phyloP scores from a whole-genome alignment of 2,113 vertebrate species.

The Beaufortia kweichowensis region DNA sequence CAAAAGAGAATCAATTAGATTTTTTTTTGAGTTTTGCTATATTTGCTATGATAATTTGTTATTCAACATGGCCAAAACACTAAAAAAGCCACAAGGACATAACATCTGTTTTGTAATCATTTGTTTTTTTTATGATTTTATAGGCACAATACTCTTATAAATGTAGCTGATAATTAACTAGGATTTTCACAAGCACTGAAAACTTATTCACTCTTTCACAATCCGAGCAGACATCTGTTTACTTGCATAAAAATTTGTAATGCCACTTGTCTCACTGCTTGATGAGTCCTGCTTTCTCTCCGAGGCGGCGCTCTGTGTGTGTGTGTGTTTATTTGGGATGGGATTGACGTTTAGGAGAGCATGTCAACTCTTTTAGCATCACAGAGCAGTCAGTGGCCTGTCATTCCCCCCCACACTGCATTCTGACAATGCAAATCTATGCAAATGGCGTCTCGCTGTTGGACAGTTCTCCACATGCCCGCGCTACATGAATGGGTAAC shows the following conservation, averaged over 20 bases:
- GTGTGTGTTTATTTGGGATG: conserved; percentile 35
- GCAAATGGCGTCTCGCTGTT: conserved; percentile 66
- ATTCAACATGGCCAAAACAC: background rate
- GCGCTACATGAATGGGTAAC: conserved; percentile 49
- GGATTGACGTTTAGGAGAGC: conserved; percentile 44
- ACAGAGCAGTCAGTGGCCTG: conserved; percentile 62
- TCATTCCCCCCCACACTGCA: conserved; percentile 70
- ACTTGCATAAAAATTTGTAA: conserved; percentile 40
- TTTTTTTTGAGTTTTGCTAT: background rate
- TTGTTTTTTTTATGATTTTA: conserved; percentile 55
- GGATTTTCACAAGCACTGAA: conserved; percentile 41
- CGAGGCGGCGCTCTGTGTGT: background rate
- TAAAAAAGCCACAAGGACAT: conserved; percentile 1
- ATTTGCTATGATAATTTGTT: background rate
- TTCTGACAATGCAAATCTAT: conserved; percentile 74
- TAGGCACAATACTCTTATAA: conserved; percentile 43
- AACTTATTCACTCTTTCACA: conserved; percentile 42
- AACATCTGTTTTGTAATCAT: conserved; percentile 25
- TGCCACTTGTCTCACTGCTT: conserved; percentile 9
- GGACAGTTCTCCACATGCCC: conserved; percentile 61
- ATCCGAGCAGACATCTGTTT: conserved; percentile 46
- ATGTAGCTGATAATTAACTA: conserved; percentile 50
- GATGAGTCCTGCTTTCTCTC: conserved; percentile 15
- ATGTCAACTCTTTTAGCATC: conserved; percentile 67
- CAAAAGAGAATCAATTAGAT: background rate